A percentile compares a stretch with the other conserved stretches of the same genome.
Evolutionary conservation across 2,888 invertebrate species (phyloP).

Genomic region (Cryptophagus acutangulus): DNA sequence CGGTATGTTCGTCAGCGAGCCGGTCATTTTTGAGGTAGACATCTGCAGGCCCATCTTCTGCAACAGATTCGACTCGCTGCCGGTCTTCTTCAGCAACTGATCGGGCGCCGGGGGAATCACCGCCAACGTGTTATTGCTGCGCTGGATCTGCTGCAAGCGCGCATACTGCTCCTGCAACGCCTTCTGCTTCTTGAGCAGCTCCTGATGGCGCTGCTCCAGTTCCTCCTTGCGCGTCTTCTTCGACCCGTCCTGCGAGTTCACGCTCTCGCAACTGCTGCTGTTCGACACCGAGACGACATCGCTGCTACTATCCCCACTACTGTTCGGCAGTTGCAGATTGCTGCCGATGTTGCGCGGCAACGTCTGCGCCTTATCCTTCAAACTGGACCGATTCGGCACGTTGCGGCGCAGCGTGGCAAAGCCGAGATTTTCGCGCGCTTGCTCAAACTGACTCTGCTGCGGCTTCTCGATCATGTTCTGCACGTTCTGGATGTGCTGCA

Average conservation of each 20-base stretch:
- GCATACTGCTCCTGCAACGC: constrained; percentile 89
- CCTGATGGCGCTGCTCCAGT: constrained; percentile 83
- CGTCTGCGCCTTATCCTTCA: constrained; percentile 47
- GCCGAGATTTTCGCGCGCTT: constrained; percentile 46
- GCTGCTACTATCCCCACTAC: constrained; percentile 29
- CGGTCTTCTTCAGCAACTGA: constrained; percentile 71
- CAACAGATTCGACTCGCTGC: constrained; percentile 80
- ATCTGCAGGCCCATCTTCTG: constrained; percentile 75
- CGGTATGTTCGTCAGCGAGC: constrained; percentile 61
- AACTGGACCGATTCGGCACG: constrained; percentile 41
- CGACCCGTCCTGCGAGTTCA: constrained; percentile 67
- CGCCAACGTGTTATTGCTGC: constrained; percentile 63
- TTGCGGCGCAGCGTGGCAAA: constrained; percentile 47
- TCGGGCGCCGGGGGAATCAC: constrained; percentile 60
- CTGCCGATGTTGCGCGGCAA: constrained; percentile 47
- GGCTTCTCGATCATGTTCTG: constrained; percentile 45
- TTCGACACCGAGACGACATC: constrained; percentile 57
- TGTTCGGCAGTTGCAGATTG: constrained; percentile 37
- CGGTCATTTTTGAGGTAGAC: constrained; percentile 53
- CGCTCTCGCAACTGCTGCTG: constrained; percentile 71
- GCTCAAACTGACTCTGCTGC: constrained; percentile 45
- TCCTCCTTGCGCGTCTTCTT: constrained; percentile 64
- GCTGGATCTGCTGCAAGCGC: constrained; percentile 79
- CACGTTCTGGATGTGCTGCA: constrained; percentile 47
- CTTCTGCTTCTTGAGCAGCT: constrained; percentile 80